Evolutionary conservation across 2,888 invertebrate species (phyloP).

Genomic region (Atherix ibis): DNA sequence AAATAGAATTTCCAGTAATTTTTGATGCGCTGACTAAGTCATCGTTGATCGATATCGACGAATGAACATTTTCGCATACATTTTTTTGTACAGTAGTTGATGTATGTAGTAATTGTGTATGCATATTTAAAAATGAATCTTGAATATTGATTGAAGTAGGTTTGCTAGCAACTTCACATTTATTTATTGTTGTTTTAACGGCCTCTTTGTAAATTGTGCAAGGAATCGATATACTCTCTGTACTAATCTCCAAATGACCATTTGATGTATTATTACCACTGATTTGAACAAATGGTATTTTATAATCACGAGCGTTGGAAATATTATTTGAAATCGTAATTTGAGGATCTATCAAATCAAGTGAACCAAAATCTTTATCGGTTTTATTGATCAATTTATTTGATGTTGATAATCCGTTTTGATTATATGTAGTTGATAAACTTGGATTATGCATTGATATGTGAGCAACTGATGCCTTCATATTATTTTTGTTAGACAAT

Average conservation of each 20-base stretch:
- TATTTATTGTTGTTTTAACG: too few species aligned
- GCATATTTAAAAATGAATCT: too few species aligned
- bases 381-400: constrained; percentile 20
- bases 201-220: too few species aligned
- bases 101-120: too few species aligned
- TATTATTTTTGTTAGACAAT: too few species aligned
- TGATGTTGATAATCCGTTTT: constrained; percentile 10
- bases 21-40: too few species aligned
- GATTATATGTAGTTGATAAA: constrained; percentile 4
- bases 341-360: constrained; percentile 22
- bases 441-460: constrained; percentile 1
- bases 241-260: constrained; percentile 16
- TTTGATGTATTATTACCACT: constrained; percentile 20
- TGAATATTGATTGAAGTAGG: too few species aligned
- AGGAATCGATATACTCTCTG: constrained; percentile 12
- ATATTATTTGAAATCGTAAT: constrained; percentile 1
- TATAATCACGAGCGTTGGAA: constrained; percentile 11
- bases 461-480: constrained; percentile 1
- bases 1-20: too few species aligned
- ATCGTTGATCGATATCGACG: too few species aligned
- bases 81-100: too few species aligned
- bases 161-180: too few species aligned
- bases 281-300: constrained; percentile 18
- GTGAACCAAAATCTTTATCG: constrained; percentile 23
- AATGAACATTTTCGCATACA: too few species aligned